These are phyloP conservation scores for Thaumatotibia leucotreta DNA, from an alignment of 1,140 invertebrate genomes.

Conservation along the genomic window DNA sequence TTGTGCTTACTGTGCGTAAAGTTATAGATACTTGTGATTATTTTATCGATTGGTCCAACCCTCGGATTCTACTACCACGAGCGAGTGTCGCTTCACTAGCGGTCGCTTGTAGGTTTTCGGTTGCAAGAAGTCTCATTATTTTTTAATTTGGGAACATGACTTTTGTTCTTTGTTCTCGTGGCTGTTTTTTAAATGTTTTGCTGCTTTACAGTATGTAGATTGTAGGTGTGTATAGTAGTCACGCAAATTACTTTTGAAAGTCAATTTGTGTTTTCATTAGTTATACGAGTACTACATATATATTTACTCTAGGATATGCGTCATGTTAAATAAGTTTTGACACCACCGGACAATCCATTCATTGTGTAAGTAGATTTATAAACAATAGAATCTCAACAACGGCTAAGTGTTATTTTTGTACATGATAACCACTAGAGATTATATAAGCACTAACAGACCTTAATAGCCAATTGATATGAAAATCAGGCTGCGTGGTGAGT, in stretches of 20 bases:
- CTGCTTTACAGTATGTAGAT: not conserved
- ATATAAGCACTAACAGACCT: no score
- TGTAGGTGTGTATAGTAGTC: no score
- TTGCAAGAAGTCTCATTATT: slow-evolving; percentile 6
- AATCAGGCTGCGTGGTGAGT: no score
- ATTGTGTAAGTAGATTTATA: no score
- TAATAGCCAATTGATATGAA: no score
- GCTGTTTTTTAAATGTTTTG: not conserved
- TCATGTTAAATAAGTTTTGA: not conserved
- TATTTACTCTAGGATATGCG: no score
- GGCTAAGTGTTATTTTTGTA: not conserved
- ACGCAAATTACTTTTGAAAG: no score
- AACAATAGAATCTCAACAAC: not conserved
- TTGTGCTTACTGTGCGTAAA: no score
- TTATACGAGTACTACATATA: no score
- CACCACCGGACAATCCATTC: not conserved
- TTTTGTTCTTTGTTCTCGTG: slow-evolving; percentile 2
- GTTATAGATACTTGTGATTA: no score
- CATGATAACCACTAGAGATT: not conserved
- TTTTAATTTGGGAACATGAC: slow-evolving; percentile 12
- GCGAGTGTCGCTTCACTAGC: not conserved
- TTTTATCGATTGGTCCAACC: not conserved
- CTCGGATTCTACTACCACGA: not conserved
- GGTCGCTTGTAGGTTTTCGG: slow-evolving; percentile 2
- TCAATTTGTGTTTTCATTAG: no score